A percentile compares a stretch with the other conserved stretches of the same genome.
Evolutionary conservation across 1,140 invertebrate genomes (phyloP).

Genomic region (Cotesia typhae): DNA sequence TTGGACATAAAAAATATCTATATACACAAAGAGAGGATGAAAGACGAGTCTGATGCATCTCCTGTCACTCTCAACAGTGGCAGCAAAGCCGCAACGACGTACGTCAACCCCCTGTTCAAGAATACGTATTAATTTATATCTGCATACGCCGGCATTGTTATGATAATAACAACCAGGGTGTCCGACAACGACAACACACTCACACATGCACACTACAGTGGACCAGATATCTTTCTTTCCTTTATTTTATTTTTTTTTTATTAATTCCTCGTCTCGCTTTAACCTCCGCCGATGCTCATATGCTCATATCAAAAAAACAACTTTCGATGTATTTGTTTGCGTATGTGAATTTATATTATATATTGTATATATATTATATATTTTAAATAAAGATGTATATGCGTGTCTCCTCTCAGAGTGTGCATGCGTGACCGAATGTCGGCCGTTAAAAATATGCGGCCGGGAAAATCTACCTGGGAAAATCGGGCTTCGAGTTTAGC

Average conservation of each 20-base stretch:
- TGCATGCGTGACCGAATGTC: conserved; percentile 40
- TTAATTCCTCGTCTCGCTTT: neutral
- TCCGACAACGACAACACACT: conserved; percentile 15
- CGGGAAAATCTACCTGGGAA: conserved; percentile 58
- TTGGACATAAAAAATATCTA: conserved; percentile 25
- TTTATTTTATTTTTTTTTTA: conserved; percentile 32
- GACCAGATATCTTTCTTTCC: conserved; percentile 42
- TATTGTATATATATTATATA: too few relatives aligned
- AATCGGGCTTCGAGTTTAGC: conserved; percentile 50
- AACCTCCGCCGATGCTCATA: neutral
- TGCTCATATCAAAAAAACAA: neutral
- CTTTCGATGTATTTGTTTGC: too few relatives aligned
- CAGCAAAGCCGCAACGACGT: conserved; percentile 36
- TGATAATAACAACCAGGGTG: conserved; percentile 54
- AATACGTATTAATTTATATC: conserved; percentile 66
- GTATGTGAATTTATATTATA: too few relatives aligned
- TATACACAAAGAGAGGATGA: conserved; percentile 35
- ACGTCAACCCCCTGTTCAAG: conserved; percentile 58
- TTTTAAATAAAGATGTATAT: conserved; percentile 25
- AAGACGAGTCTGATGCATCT: conserved; percentile 45
- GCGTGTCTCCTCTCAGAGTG: neutral
- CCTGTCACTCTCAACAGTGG: conserved; percentile 42
- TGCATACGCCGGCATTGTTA: conserved; percentile 61
- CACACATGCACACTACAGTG: neutral
- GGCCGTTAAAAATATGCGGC: conserved; percentile 49